Evolutionary conservation across 2,797 vertebrate genomes (phyloP), one percentile per base, ranked within the genome.

Genomic region (Spondyliosoma cantharus): DNA sequence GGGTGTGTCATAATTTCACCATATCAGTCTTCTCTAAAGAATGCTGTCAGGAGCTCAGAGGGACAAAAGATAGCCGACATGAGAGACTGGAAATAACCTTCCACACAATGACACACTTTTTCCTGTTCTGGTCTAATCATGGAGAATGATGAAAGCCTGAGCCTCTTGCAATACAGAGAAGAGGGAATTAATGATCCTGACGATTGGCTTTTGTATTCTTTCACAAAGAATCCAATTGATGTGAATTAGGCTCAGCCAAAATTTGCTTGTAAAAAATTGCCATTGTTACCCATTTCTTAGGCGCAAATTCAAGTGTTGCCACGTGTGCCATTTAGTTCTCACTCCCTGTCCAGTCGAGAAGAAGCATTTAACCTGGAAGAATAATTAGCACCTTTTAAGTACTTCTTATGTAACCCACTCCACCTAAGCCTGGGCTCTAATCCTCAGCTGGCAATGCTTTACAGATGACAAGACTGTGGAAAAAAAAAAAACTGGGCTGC

Each of bases 311-410:
- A 54, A 77, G 43, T 60, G 50, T 54, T 58, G 60, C 50, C 17
- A 79, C 6, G 4, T 74, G 69, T 66, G 48, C 66, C 70, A 73
- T 79, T 74, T 71, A 53, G 49, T 27, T 87, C 29, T 86, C 58
- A 59, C 72, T 74, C 83, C 62, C 69, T 56, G 43, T 72, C 74
- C 64, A 76, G 63, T 60, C 73, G 58, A 62, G 74, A 66, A 70
- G 78, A 80, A 81, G 75, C 75, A 65, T 85, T 84, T 75, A 86
- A 89, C 76, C 74, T 74, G 71, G 74, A 87, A 69, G 75, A 88
- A 82, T 87, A 90, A 92, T 92, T 90, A 89, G 78, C 91, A 91
- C 84, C 86, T 90, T 90, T 87, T 84, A 79, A 87, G 71, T 24
- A 66, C 64, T 65, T 80, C 68, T 88, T 84, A 89, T 81, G 74